Base-by-base conservation (phyloP, 2,888 invertebrate species). In the Cerceris rybyensis region DNA sequence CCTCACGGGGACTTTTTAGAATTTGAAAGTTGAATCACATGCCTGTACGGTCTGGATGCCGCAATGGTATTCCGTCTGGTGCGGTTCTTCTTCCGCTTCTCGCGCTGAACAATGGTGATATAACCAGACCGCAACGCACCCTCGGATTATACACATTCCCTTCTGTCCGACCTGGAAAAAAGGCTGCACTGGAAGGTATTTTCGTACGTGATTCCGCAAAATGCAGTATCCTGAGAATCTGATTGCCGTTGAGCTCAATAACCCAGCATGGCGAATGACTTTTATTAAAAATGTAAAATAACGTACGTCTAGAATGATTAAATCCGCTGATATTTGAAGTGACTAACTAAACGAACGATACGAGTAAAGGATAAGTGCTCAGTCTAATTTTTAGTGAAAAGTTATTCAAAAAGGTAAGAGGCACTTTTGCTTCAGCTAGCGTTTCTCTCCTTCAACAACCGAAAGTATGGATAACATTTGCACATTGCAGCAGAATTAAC, bases 131-230 rank as follows among this genome's bases (percentile, higher is more conserved):
- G 52, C 59, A 64, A 64, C 52, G 64, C 42, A 11, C 55, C 39
- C 57, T 14, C n/a, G 59, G 68, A 68, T 68, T 68, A 52, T 52
- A 4, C 50, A 5, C 43, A 50, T 16, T 28, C 28, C 28, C 28
- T 28, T 7, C 50, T 59, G 7, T 16, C 13, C 50, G 50, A 46
- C 9, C 9, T 4, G 8, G n/a, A 28, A 50, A 55, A 52, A 46
- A 42, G 52, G 54, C 39, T 54, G 60, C 68, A 46, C 46, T 14
- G 43, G 59, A 50, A 50, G 9, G 55, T 14, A 42, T 28, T 28
- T 7, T 13, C 52, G 52, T 60, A 69, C 68, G 68, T 69, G 60
- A 69, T 52, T 52, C 52, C 42, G 42, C n/a, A 17, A 60, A 60
- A 60, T 60, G 42, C 46, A n/a, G 16, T 17, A 0, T 16, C 17